phyloP scores from a whole-genome alignment of 1,140 invertebrate species.

The Stegodyphus dumicola region DNA sequence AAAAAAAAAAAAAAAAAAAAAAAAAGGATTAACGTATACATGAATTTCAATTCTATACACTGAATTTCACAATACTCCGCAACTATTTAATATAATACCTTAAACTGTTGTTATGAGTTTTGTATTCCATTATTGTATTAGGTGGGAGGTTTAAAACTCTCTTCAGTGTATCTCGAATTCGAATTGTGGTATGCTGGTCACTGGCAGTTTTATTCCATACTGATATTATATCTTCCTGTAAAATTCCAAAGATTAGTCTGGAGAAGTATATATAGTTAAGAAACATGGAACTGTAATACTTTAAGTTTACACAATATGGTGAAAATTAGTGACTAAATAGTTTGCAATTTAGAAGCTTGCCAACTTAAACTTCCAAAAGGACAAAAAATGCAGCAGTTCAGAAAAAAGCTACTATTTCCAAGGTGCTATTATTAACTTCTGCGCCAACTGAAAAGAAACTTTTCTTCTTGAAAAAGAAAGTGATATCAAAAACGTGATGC shows the following conservation, averaged over 20 bases:
- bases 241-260: not conserved
- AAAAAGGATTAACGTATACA: not conserved
- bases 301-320: not conserved
- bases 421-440: no score
- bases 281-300: not conserved
- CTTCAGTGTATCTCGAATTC: slow-evolving; percentile 94
- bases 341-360: not conserved
- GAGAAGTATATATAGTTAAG: not conserved
- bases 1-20: not conserved
- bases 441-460: no score
- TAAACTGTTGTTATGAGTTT: slow-evolving; percentile 88
- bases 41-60: not conserved
- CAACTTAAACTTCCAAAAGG: no score
- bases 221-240: slow-evolving; percentile 94
- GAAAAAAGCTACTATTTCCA: no score
- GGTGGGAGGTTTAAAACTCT: slow-evolving; percentile 93
- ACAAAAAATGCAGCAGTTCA: no score
- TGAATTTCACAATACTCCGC: not conserved
- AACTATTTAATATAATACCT: slow-evolving; percentile 70
- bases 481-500: no score
- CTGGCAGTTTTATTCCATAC: slow-evolving; percentile 97
- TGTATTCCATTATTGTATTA: slow-evolving; percentile 95
- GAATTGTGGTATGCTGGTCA: slow-evolving; percentile 85
- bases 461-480: no score
- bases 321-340: not conserved